phyloP scores from a whole-genome alignment of 2,797 vertebrate genomes.

The Trachops cirrhosus region DNA sequence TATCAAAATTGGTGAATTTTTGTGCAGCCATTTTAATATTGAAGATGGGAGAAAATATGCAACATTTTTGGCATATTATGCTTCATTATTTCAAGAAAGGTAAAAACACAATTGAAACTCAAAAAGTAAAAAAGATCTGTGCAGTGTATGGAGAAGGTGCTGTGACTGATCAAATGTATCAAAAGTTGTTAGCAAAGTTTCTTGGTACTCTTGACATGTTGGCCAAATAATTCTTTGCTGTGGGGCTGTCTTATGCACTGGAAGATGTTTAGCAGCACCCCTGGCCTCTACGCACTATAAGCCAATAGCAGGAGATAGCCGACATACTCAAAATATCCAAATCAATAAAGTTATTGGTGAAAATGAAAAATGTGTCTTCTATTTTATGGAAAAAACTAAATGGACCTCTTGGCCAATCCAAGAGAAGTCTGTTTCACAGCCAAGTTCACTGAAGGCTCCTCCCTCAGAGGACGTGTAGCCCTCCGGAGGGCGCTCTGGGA shows the following conservation, averaged over 20 bases:
- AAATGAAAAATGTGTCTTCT: not conserved
- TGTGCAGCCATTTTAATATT: not conserved
- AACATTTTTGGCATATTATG: not conserved
- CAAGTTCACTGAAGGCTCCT: not conserved
- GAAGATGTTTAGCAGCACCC: not conserved
- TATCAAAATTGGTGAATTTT: not conserved
- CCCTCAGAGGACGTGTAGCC: rapidly evolving
- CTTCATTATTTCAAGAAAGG: not conserved
- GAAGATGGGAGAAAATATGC: not conserved
- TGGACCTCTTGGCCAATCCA: not conserved
- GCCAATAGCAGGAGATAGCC: not conserved
- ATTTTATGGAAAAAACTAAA: not conserved
- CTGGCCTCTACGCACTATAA: not conserved
- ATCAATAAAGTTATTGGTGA: not conserved
- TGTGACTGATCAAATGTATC: not conserved
- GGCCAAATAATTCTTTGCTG: not conserved
- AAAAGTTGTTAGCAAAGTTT: not conserved
- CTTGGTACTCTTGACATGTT: not conserved
- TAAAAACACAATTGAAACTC: not conserved
- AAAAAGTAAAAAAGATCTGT: not conserved
- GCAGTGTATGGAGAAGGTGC: not conserved
- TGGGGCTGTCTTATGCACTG: not conserved
- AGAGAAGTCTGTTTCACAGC: not conserved
- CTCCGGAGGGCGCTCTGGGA: rapidly evolving
- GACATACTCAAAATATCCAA: not conserved